Conservation (phyloP, 2,113 vertebrate genomes). For the Sturnira hondurensis region DNA sequence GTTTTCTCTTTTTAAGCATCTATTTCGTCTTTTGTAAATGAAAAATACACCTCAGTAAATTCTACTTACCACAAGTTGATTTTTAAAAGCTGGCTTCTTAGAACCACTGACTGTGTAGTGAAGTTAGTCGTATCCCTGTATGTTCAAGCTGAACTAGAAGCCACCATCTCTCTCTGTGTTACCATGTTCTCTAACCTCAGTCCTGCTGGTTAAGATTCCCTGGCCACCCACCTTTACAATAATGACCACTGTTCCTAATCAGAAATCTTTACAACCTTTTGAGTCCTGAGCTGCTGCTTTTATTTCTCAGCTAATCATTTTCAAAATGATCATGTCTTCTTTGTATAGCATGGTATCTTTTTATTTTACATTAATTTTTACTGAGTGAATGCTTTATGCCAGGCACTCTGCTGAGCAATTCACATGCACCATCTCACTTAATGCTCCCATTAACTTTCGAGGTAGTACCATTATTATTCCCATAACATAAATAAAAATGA, state of each 20-base stretch:
- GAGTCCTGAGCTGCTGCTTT: neutral
- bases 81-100: neutral
- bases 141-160: neutral
- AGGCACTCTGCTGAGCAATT: constrained; percentile 52
- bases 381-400: neutral
- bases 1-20: neutral
- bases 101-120: neutral
- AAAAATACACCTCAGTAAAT: neutral
- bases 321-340: neutral
- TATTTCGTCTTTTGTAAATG: neutral
- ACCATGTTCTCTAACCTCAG: neutral
- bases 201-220: neutral
- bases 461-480: constrained; percentile 58
- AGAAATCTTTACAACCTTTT: neutral
- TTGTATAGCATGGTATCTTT: neutral
- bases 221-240: neutral
- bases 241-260: neutral
- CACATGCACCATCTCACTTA: constrained; percentile 37
- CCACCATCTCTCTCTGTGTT: neutral
- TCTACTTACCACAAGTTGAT: neutral
- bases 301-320: neutral
- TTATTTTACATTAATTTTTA: constrained; percentile 13
- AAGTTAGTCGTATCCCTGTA: neutral
- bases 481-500: neutral
- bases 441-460: constrained; percentile 34